Evolutionary conservation across 2,113 vertebrate species (phyloP), one percentile per base, ranked within the genome.

Genomic region (Carassius gibelio): DNA sequence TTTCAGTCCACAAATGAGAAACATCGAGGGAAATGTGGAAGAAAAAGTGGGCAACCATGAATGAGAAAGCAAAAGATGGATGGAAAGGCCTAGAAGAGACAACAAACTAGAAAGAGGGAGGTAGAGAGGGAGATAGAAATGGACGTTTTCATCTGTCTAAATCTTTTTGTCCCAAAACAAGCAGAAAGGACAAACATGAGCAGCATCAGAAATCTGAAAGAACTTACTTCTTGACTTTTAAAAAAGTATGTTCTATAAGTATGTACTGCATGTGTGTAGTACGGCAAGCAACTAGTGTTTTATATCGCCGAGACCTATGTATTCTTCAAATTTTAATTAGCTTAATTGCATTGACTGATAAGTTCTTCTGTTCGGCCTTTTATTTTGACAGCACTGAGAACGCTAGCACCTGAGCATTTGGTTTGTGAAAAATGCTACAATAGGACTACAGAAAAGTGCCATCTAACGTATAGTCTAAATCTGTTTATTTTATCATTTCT

Each of bases 141-240:
- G 83, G 87, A 68, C 45, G 81, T 90, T 91, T 94, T 94, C 90
- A 92, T 93, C 93, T 92, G 89, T 91, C 92, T 93, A 61, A 61
- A 61, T 61, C 57, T 93, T 93, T 92, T 88, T 91, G 38, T 80
- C 83, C 82, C 71, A 9, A 42, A 78, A 74, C 85, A 52, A 36
- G 21, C 42, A 88, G 90, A 83, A 75, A 92, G 90, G 92, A 85
- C 78, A 85, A 88, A 81, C 59, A 74, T 15, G 11, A 15, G 52
- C 50, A 10, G 50, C 15, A 57, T 36, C 23, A 8, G 11, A 76
- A 38, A 34, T 34, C 13, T 19, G 4, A 17, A 76, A 55, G 13
- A 52, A 52, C 26, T 52, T 8, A 19, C 11, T 34, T 50, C 23
- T 34, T 30, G 48, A 48, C 26, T 55, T 4, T 36, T 21, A 17